Base-by-base conservation (phyloP, 37 sponge, comb jelly and placozoan species). In the Diacarnus erythraeanus region DNA sequence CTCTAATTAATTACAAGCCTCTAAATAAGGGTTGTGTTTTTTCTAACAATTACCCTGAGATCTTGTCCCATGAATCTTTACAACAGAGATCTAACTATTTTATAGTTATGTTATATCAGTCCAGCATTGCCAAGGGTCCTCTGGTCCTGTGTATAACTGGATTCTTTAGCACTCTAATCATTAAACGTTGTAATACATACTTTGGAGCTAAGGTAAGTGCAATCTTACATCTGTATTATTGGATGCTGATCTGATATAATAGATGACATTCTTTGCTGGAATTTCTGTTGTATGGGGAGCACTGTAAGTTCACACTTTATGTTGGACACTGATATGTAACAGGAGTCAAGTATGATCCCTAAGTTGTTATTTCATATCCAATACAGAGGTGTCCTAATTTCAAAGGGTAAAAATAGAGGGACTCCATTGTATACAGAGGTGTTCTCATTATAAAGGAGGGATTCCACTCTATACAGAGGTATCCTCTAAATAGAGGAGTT, bases 251-350 rank as follows among this genome's bases (percentile, higher is more conserved):
- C n/a, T n/a, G n/a, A 74, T 47, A 2, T 38, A 57, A 26, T 41
- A 92, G 85, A 75, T 92, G 72, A 87, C 84, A 35, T 92, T 70
- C 77, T 91, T 91, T 43, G 43, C 86, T n/a, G 92, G 87, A 57
- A 27, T 91, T 26, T 83, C 56, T 22, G 44, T 83, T 3, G 70
- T 78, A 12, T 83, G 87, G 84, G 92, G 69, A 37, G 87, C 78
- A 61, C 39, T 83, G 83, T 86, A 77, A 79, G 87, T 76, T 42
- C 2, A 20, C 18, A 63, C 64, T n/a, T 8, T 35, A 35, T 66
- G 34, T 2, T 27, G 2, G 67, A 2, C 67, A 35, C 20, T 27
- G 34, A 66, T 66, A 44, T n/a, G n/a, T n/a, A n/a, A n/a, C n/a
- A n/a, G n/a, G n/a, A n/a, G n/a, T n/a, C n/a, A n/a, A n/a, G n/a